These are phyloP conservation scores for Enteromius radiatus DNA, from an alignment of 2,797 vertebrate genomes.

Conservation along the genomic window DNA sequence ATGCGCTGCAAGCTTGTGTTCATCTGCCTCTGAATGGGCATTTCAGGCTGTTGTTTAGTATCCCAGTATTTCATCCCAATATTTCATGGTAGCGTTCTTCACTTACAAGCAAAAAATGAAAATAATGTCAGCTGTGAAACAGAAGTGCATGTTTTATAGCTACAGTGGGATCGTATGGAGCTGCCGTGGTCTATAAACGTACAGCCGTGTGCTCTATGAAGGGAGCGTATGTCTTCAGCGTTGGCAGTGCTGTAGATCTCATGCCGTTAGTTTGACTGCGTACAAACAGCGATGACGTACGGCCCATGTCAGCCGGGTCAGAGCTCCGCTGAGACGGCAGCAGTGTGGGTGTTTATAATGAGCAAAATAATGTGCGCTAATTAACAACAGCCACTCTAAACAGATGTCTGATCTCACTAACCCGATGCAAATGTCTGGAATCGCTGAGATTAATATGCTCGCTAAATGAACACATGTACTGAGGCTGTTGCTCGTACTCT, in stretches of 20 bases:
- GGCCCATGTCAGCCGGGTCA: neutral
- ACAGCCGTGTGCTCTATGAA: constrained; percentile 71
- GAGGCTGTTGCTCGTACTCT: neutral
- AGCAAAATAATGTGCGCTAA: neutral
- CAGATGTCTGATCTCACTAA: constrained; percentile 6
- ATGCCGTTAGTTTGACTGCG: constrained; percentile 55
- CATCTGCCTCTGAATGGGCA: neutral
- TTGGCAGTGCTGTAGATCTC: constrained; percentile 62
- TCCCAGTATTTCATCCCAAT: neutral
- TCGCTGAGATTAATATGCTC: neutral
- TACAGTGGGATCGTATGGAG: constrained; percentile 69
- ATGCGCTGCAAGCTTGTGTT: neutral
- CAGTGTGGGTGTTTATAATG: neutral
- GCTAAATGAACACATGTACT: neutral
- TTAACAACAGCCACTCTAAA: constrained; percentile 1
- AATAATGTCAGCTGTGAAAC: constrained; percentile 60
- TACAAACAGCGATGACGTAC: constrained; percentile 35
- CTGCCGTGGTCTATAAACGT: constrained; percentile 73
- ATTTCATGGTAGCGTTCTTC: too few species aligned
- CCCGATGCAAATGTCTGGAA: neutral
- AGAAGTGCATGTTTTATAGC: constrained; percentile 69
- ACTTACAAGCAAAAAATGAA: neutral
- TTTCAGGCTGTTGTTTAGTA: neutral
- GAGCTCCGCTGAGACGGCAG: neutral
- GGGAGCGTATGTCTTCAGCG: constrained; percentile 62